Conservation (phyloP, 2,113 vertebrate genomes). For the Rhegmatorhina hoffmannsi region DNA sequence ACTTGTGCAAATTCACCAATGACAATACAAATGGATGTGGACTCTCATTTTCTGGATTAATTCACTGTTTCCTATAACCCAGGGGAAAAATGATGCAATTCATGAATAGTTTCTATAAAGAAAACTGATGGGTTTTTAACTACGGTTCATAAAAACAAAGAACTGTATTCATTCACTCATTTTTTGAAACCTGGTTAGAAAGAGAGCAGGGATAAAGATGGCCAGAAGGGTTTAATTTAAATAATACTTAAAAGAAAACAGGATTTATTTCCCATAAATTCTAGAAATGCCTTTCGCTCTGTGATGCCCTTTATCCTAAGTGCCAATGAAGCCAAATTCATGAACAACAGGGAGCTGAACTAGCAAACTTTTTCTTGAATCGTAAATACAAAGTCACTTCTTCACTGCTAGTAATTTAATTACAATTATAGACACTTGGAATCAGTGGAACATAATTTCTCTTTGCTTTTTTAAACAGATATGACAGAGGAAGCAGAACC, state of each 20-base stretch:
- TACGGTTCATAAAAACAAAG: background rate
- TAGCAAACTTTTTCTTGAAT: background rate
- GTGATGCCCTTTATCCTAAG: background rate
- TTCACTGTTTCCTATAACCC: background rate
- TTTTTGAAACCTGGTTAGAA: background rate
- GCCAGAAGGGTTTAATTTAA: background rate
- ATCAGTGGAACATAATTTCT: background rate
- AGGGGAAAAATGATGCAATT: background rate
- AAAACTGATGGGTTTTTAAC: background rate
- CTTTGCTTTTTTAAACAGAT: background rate
- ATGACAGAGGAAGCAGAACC: background rate
- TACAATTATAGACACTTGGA: background rate
- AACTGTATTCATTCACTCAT: background rate
- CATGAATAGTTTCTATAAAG: background rate
- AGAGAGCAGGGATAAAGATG: background rate
- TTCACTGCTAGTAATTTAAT: background rate
- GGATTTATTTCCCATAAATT: background rate
- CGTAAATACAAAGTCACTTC: background rate
- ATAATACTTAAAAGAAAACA: background rate
- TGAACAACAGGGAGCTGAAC: background rate
- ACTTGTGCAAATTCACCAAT: background rate
- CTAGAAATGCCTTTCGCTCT: background rate
- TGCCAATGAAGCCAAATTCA: background rate
- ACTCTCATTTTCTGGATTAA: background rate
- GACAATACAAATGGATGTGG: background rate